Evolutionary conservation across 1,140 invertebrate genomes (phyloP).

Genomic region (Drosophila burlai): DNA sequence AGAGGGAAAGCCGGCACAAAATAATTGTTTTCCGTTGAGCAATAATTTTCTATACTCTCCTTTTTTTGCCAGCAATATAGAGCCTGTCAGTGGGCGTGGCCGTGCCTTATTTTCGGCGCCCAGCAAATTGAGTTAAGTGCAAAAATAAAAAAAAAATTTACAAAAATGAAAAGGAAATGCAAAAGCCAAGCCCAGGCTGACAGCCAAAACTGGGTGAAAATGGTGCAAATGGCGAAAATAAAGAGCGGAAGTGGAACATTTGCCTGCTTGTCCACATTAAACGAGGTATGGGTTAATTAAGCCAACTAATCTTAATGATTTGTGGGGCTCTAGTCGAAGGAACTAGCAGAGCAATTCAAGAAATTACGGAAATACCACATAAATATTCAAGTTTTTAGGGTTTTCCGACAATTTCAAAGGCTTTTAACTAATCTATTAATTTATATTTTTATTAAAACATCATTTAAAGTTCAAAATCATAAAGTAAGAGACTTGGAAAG

Average conservation of each 20-base stretch:
- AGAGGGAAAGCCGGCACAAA: slow-evolving; percentile 50
- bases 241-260: slow-evolving; percentile 32
- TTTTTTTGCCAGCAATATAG: slow-evolving; percentile 35
- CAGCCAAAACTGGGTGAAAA: slow-evolving; percentile 17
- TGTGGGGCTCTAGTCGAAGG: neutral
- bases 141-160: slow-evolving; percentile 49
- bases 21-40: slow-evolving; percentile 81
- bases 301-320: slow-evolving; percentile 35
- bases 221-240: slow-evolving; percentile 31
- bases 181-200: slow-evolving; percentile 46
- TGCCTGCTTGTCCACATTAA: slow-evolving; percentile 42
- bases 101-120: slow-evolving; percentile 38
- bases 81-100: slow-evolving; percentile 50
- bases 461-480: neutral
- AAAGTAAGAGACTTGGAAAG: neutral
- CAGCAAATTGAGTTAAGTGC: slow-evolving; percentile 72
- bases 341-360: neutral
- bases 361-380: neutral
- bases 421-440: neutral
- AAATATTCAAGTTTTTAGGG: no score
- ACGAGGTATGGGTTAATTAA: slow-evolving; percentile 30
- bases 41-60: slow-evolving; percentile 77
- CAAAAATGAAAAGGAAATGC: slow-evolving; percentile 12
- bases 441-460: no score
- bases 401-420: neutral